These are phyloP conservation scores for Psilopogon haemacephalus DNA, from an alignment of 2,113 vertebrate genomes.

Conservation along the genomic window DNA sequence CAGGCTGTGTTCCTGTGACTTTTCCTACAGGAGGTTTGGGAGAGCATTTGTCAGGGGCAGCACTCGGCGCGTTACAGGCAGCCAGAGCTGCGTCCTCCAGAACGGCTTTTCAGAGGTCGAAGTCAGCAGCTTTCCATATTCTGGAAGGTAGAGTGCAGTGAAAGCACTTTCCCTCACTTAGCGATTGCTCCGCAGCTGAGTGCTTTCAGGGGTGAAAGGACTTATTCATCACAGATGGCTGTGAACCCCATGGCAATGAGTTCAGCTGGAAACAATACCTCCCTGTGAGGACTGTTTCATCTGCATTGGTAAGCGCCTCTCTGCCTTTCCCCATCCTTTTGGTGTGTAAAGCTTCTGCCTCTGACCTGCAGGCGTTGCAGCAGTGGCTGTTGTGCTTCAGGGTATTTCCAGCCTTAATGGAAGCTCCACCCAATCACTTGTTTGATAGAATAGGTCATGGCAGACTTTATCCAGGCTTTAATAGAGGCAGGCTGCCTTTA, in stretches of 20 bases:
- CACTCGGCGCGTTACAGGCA: neutral
- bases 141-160: conserved; percentile 35
- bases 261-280: conserved; percentile 51
- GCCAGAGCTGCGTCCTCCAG: accelerated
- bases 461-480: accelerated
- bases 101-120: neutral
- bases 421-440: accelerated
- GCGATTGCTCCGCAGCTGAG: conserved; percentile 27
- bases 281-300: conserved; percentile 7
- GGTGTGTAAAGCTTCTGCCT: neutral
- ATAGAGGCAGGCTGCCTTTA: neutral
- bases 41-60: neutral
- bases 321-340: neutral
- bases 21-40: accelerated
- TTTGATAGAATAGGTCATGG: neutral
- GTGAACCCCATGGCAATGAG: neutral
- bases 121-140: neutral
- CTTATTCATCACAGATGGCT: conserved; percentile 36
- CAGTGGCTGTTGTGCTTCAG: neutral
- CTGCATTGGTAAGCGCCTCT: accelerated
- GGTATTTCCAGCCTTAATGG: neutral
- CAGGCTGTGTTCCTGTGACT: neutral
- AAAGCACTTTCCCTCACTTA: conserved; percentile 45
- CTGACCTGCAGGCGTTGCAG: neutral
- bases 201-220: conserved; percentile 43